A percentile compares a stretch with the other conserved stretches of the same genome.
Evolutionary conservation across 2,888 invertebrate species (phyloP).

Genomic region (Drosophila falleni): DNA sequence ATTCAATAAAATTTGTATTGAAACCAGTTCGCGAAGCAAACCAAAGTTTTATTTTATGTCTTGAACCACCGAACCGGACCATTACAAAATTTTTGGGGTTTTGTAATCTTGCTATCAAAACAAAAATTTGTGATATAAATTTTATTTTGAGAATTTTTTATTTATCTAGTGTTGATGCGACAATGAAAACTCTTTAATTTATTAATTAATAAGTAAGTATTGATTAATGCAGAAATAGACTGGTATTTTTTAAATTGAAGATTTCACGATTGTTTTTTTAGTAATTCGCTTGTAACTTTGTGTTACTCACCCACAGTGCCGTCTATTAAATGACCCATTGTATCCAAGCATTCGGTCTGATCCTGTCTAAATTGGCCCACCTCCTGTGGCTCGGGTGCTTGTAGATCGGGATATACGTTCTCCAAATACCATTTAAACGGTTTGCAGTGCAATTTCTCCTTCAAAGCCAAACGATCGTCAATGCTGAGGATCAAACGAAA

Average conservation of each 20-base stretch:
- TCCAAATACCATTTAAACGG: constrained; percentile 98
- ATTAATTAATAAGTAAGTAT: too few species aligned
- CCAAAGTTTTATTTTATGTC: too few species aligned
- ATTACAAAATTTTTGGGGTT: too few species aligned
- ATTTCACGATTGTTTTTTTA: not conserved
- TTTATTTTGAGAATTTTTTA: too few species aligned
- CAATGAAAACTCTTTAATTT: too few species aligned
- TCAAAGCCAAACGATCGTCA: constrained; percentile 92
- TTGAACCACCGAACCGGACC: too few species aligned
- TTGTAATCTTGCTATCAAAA: too few species aligned
- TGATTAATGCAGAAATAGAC: too few species aligned
- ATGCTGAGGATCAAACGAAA: constrained; percentile 87
- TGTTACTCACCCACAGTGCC: constrained; percentile 90
- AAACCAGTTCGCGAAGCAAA: too few species aligned
- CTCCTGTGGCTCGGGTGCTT: constrained; percentile 88
- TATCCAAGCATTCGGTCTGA: constrained; percentile 93
- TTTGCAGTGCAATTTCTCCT: constrained; percentile 94
- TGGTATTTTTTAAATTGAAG: not conserved
- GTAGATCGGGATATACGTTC: constrained; percentile 96
- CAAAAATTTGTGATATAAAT: too few species aligned
- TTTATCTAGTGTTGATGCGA: too few species aligned
- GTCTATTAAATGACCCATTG: constrained; percentile 95
- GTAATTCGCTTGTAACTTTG: not conserved
- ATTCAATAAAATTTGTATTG: too few species aligned
- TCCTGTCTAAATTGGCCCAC: constrained; percentile 92